Conservation (phyloP, 2,888 invertebrate species). For the Drosophila paramelanica region DNA sequence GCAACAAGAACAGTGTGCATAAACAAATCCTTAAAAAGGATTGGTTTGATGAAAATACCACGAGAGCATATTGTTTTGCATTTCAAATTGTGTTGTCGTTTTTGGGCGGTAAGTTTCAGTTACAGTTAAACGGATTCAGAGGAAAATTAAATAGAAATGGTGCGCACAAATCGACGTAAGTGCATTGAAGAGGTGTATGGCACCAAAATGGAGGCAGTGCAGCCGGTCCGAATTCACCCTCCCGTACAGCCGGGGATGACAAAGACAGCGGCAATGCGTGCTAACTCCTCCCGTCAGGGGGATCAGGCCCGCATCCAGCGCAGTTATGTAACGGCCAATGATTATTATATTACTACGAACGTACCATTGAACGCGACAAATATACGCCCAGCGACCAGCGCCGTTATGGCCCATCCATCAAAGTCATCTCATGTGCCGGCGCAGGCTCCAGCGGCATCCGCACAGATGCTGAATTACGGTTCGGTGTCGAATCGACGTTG, state of each 20-base stretch:
- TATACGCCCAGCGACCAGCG: slow-evolving; percentile 37
- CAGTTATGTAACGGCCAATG: slow-evolving; percentile 67
- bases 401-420: slow-evolving; percentile 9
- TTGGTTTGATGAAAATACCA: slow-evolving; percentile 21
- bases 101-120: slow-evolving; percentile 37
- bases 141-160: slow-evolving; percentile 60
- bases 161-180: slow-evolving; percentile 78
- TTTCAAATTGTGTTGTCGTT: slow-evolving; percentile 18
- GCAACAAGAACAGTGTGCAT: slow-evolving; percentile 27
- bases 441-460: slow-evolving; percentile 16
- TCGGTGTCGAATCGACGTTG: slow-evolving; percentile 42
- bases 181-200: slow-evolving; percentile 82
- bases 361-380: slow-evolving; percentile 55
- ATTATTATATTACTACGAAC: slow-evolving; percentile 69
- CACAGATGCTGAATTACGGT: slow-evolving; percentile 42
- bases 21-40: slow-evolving; percentile 9
- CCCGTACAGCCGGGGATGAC: slow-evolving; percentile 44
- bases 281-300: slow-evolving; percentile 40
- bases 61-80: slow-evolving; percentile 6
- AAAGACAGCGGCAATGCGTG: slow-evolving; percentile 57
- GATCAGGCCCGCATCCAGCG: slow-evolving; percentile 61
- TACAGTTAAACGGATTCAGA: not conserved
- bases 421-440: slow-evolving; percentile 26
- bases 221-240: slow-evolving; percentile 51
- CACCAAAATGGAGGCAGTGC: slow-evolving; percentile 64